Evolutionary conservation across 2,888 invertebrate genomes (phyloP).

Genomic region (Lepidocyrtoides sp.): DNA sequence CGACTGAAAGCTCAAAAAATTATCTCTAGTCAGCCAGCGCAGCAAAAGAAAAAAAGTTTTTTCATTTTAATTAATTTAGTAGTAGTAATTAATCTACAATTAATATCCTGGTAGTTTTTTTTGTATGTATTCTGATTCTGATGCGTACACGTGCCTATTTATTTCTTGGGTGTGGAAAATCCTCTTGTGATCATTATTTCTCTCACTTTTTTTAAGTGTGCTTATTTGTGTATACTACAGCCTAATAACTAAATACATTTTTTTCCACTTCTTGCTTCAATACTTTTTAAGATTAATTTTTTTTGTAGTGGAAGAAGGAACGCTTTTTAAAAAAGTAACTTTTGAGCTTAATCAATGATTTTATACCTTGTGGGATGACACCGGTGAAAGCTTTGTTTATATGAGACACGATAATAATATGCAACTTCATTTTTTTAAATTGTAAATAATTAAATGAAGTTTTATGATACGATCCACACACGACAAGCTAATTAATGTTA

Average conservation of each 20-base stretch:
- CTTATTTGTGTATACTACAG: conserved; percentile 38
- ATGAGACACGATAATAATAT: neutral
- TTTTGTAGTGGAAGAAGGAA: neutral
- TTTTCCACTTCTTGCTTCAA: neutral
- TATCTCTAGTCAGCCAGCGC: conserved; percentile 73
- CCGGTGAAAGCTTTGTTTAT: neutral
- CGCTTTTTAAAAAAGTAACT: conserved; percentile 16
- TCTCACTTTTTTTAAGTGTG: neutral
- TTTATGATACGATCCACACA: no score
- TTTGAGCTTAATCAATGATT: conserved; percentile 22
- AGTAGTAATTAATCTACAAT: no score
- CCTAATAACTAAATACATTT: neutral
- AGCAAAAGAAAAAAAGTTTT: conserved; percentile 36
- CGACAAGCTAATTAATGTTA: no score
- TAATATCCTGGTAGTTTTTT: no score
- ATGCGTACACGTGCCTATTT: conserved; percentile 6
- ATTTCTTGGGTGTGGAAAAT: conserved; percentile 28
- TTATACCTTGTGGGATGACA: neutral
- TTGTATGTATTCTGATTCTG: no score
- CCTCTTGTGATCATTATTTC: neutral
- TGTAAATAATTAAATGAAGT: no score
- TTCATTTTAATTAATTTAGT: no score
- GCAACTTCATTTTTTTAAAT: no score
- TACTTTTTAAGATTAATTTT: neutral
- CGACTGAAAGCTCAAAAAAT: conserved; percentile 73